Evolutionary conservation across 2,888 invertebrate genomes (phyloP).

Genomic region (Synergus gifuensis): DNA sequence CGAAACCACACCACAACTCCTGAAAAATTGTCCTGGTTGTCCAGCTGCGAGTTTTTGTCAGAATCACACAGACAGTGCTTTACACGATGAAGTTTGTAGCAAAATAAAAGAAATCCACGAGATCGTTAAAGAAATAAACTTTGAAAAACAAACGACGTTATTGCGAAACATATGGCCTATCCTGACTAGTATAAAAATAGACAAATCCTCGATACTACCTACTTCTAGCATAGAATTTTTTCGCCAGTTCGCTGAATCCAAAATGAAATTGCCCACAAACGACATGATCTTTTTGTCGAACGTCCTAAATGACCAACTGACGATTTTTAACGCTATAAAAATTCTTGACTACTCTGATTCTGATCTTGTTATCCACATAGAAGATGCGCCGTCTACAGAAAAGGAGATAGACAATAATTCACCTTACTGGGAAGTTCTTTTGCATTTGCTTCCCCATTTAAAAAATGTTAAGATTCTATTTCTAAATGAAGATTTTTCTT

Average conservation of each 20-base stretch:
- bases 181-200: neutral
- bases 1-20: neutral
- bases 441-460: slow-evolving; percentile 70
- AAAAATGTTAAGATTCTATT: slow-evolving; percentile 62
- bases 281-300: neutral
- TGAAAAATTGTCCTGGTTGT: slow-evolving; percentile 8
- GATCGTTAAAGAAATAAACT: neutral
- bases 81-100: neutral
- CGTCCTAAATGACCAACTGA: neutral
- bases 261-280: neutral
- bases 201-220: neutral
- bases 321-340: neutral
- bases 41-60: neutral
- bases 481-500: slow-evolving; percentile 65
- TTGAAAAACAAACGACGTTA: neutral
- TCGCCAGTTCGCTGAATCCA: neutral
- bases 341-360: neutral
- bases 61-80: neutral
- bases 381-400: neutral
- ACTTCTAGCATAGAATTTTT: neutral
- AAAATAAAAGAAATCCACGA: neutral
- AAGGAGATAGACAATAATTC: slow-evolving; percentile 48
- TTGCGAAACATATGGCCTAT: neutral
- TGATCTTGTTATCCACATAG: neutral
- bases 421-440: slow-evolving; percentile 70